Evolutionary conservation across 2,888 invertebrate genomes (phyloP).

Genomic region (Actias luna): DNA sequence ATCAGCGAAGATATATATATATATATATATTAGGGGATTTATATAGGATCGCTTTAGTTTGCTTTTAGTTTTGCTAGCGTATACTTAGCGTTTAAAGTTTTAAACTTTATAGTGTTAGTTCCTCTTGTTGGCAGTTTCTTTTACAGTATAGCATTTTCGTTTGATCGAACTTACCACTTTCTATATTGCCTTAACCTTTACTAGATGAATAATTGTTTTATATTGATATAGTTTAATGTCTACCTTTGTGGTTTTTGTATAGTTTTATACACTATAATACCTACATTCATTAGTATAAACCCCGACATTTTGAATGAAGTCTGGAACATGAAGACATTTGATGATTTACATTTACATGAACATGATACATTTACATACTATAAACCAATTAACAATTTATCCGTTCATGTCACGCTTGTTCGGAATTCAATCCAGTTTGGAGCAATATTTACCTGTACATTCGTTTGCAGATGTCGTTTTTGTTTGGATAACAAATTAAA

Average conservation of each 20-base stretch:
- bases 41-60: slow-evolving; percentile 20
- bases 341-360: too few species aligned
- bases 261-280: background rate
- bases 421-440: slow-evolving; percentile 62
- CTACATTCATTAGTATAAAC: background rate
- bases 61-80: slow-evolving; percentile 21
- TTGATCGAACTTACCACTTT: background rate
- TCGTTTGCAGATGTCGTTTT: slow-evolving; percentile 58
- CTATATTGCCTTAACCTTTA: background rate
- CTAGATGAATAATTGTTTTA: background rate
- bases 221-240: background rate
- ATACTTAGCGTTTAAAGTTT: slow-evolving; percentile 13
- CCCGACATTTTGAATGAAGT: background rate
- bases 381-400: slow-evolving; percentile 74
- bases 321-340: background rate
- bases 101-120: slow-evolving; percentile 12
- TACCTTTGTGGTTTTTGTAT: background rate
- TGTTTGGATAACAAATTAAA: slow-evolving; percentile 63
- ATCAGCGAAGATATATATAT: slow-evolving; percentile 30
- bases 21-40: slow-evolving; percentile 20
- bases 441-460: slow-evolving; percentile 57
- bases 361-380: slow-evolving; percentile 61
- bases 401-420: slow-evolving; percentile 52
- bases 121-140: background rate
- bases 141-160: background rate